These are phyloP conservation scores for Bellardia bayeri DNA, from an alignment of 2,888 invertebrate genomes.

Conservation along the genomic window DNA sequence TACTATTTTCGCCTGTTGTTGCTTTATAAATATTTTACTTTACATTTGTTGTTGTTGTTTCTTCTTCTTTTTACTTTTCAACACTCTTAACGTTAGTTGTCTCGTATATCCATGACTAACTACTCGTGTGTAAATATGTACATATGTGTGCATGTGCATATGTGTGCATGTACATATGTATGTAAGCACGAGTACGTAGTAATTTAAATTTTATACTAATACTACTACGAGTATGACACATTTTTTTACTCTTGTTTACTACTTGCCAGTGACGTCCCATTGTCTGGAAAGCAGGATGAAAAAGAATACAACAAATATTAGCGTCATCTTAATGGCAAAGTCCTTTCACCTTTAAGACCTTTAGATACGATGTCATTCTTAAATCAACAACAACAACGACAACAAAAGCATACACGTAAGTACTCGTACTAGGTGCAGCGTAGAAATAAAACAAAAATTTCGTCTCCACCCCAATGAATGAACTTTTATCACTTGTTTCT, in stretches of 20 bases:
- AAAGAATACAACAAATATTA: slow-evolving; percentile 58
- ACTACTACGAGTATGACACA: slow-evolving; percentile 53
- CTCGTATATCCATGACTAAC: slow-evolving; percentile 27
- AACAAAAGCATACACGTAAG: background rate
- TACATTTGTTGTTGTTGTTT: background rate
- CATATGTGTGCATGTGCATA: background rate
- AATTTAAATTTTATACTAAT: slow-evolving; percentile 58
- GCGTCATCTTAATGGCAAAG: slow-evolving; percentile 71
- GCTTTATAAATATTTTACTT: slow-evolving; percentile 45
- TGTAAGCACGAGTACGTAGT: slow-evolving; percentile 45
- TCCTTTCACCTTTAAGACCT: slow-evolving; percentile 73
- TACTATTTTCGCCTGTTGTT: slow-evolving; percentile 14
- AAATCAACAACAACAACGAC: slow-evolving; percentile 33
- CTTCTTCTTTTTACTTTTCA: slow-evolving; percentile 16
- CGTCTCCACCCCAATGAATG: slow-evolving; percentile 33
- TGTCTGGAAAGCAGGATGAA: slow-evolving; percentile 56
- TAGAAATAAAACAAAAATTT: slow-evolving; percentile 6
- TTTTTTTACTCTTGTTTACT: slow-evolving; percentile 55
- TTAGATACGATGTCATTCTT: slow-evolving; percentile 50
- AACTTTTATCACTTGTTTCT: slow-evolving; percentile 8
- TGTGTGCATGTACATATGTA: background rate
- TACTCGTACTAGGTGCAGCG: background rate
- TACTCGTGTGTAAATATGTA: slow-evolving; percentile 7
- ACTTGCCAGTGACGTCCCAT: slow-evolving; percentile 66
- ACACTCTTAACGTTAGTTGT: slow-evolving; percentile 31